These are phyloP conservation scores for Sesamia inferens DNA, from an alignment of 2,888 invertebrate species.

Conservation along the genomic window DNA sequence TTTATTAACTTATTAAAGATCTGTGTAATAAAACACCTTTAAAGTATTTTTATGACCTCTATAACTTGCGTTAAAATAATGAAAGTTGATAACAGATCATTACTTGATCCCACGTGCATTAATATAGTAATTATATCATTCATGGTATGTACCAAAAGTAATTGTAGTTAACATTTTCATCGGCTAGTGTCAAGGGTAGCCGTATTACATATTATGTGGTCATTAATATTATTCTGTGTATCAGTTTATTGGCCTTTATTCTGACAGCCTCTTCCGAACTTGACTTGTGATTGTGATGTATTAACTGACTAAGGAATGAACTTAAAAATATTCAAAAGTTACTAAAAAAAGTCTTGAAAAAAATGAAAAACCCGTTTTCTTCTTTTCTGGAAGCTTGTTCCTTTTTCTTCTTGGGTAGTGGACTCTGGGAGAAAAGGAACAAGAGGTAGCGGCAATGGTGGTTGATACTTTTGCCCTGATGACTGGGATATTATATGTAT, in stretches of 20 bases:
- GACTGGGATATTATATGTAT: too few relatives aligned
- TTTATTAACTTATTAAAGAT: not conserved
- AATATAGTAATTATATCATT: conserved; percentile 34
- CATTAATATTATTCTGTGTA: conserved; percentile 27
- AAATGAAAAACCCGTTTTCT: not conserved
- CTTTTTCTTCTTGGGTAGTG: too few relatives aligned
- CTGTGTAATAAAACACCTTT: not conserved
- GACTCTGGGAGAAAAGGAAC: not conserved
- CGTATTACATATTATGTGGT: conserved; percentile 24
- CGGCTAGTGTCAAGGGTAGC: conserved; percentile 34
- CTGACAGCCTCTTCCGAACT: not conserved
- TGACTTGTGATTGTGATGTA: not conserved
- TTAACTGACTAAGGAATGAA: not conserved
- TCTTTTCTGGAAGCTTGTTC: not conserved
- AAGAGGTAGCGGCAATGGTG: too few relatives aligned
- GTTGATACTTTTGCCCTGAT: too few relatives aligned
- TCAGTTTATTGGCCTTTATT: conserved; percentile 21
- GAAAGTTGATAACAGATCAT: conserved; percentile 7
- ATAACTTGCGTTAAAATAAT: not conserved
- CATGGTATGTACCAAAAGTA: conserved; percentile 34
- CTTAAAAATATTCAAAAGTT: not conserved
- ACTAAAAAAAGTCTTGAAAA: too few relatives aligned
- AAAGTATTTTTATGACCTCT: not conserved
- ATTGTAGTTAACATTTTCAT: conserved; percentile 53
- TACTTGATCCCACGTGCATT: conserved; percentile 7